Conservation (phyloP, 2,113 vertebrate species). For the Ceyx cyanopectus region DNA sequence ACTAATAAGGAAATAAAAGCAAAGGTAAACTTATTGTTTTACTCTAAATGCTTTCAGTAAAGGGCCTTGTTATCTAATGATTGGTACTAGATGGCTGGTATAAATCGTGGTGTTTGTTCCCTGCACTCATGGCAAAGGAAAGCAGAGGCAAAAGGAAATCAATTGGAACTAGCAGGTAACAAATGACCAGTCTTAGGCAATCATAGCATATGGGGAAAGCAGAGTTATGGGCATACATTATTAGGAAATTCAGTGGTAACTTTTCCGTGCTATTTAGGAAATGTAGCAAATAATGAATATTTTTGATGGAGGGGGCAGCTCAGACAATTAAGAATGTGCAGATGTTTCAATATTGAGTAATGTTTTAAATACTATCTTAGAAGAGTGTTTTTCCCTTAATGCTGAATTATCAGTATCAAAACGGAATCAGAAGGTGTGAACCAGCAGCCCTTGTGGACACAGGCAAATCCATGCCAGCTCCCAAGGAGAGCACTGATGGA, state of each 20-base stretch:
- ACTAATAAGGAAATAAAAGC: conserved; percentile 80
- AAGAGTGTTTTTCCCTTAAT: neutral
- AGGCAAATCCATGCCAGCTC: neutral
- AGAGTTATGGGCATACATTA: conserved; percentile 72
- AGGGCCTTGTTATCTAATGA: conserved; percentile 85
- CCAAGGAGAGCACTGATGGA: neutral
- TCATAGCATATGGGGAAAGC: conserved; percentile 74
- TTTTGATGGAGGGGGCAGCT: neutral
- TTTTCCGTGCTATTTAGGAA: conserved; percentile 49
- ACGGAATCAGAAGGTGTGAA: neutral
- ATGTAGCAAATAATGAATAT: conserved; percentile 33
- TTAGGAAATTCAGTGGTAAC: conserved; percentile 44
- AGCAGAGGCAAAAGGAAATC: conserved; percentile 83
- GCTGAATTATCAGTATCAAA: neutral
- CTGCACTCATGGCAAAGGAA: conserved; percentile 70
- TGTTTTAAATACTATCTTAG: neutral
- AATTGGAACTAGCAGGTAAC: conserved; percentile 85
- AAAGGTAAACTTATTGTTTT: conserved; percentile 83
- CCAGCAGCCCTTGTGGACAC: neutral
- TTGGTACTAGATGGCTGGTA: conserved; percentile 81
- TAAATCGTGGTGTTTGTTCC: conserved; percentile 81
- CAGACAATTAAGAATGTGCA: neutral
- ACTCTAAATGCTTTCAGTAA: conserved; percentile 83
- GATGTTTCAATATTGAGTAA: neutral
- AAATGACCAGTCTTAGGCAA: conserved; percentile 82